Percentiles rank a stretch among this genome's conserved stretches.
Evolutionary conservation across 2,888 invertebrate species (phyloP).

Genomic region (Nineta flava): DNA sequence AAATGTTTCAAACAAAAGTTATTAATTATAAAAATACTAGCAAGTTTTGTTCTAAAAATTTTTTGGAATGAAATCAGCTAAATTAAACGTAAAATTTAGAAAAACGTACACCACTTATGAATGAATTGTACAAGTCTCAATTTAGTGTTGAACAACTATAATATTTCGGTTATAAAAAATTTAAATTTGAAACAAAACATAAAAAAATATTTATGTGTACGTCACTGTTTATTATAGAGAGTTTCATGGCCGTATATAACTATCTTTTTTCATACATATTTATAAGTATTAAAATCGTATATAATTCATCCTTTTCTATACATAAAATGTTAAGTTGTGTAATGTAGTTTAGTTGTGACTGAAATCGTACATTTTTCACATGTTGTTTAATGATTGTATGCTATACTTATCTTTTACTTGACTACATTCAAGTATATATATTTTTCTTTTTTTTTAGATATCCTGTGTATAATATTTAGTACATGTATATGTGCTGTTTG

Average conservation of each 20-base stretch:
- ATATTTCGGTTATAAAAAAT: no score
- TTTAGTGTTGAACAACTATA: no score
- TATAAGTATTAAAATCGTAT: not conserved
- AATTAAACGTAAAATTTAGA: no score
- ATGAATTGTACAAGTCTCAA: no score
- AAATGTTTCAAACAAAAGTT: no score
- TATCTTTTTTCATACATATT: not conserved
- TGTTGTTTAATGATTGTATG: constrained; percentile 2
- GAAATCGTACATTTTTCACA: not conserved
- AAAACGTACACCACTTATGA: no score
- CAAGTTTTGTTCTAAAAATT: no score
- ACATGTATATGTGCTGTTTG: no score
- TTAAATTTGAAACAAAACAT: not conserved
- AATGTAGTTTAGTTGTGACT: not conserved
- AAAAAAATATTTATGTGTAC: not conserved
- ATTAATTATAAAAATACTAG: no score
- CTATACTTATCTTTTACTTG: constrained; percentile 2
- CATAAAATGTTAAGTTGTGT: not conserved
- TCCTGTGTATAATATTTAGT: not conserved
- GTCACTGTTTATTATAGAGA: not conserved
- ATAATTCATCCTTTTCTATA: not conserved
- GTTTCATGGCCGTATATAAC: not conserved
- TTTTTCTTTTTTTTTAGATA: constrained; percentile 1
- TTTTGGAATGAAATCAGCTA: no score
- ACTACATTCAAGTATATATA: constrained; percentile 1